Evolutionary conservation across 2,113 vertebrate species (phyloP), one percentile per base, ranked within the genome.

Genomic region (Ceuthmochares aereus): DNA sequence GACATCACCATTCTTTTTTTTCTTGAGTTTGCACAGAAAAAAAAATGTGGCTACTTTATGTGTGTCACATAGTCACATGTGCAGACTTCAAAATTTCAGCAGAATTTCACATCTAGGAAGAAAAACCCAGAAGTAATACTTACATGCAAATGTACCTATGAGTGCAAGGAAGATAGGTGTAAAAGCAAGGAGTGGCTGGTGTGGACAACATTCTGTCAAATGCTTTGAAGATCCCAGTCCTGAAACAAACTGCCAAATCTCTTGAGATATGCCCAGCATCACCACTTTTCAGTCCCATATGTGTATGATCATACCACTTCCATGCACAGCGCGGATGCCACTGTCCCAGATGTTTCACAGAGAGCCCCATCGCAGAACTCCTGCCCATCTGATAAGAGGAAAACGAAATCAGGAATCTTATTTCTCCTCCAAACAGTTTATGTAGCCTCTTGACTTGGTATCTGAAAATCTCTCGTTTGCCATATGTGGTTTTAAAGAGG

Each of bases 271-370:
- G 42, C 11, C 29, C 47, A 68, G 45, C 6, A 60, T 23, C 40
- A 25, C 16, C 29, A 8, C 16, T 69, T 62, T 30, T 55, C 8
- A 30, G 54, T 26, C 40, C 40, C 30, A 29, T 19, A n/a, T 40
- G 29, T 9, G 29, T 54, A 20, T 25, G 34, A 69, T 68, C 34
- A 62, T 12, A 29, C 17, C 36, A 37, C 36, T 74, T 26, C 37
- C 9, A 16, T 34, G n/a, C 63, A 42, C 16, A 22, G 15, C 14
- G 21, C 11, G 7, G 27, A 7, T 69, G 20, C 10, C 63, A 63
- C n/a, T 21, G 12, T 62, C 32, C 18, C 54, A 43, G n/a, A 19
- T 0, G 0, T 78, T 64, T 83, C 8, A 2, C 87, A 67, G 4
- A 54, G 58, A 80, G 4, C 1, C 27, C 16, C 30, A n/a, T 73